Conservation (phyloP, 2,888 invertebrate genomes). For the Spisula subtruncata region DNA sequence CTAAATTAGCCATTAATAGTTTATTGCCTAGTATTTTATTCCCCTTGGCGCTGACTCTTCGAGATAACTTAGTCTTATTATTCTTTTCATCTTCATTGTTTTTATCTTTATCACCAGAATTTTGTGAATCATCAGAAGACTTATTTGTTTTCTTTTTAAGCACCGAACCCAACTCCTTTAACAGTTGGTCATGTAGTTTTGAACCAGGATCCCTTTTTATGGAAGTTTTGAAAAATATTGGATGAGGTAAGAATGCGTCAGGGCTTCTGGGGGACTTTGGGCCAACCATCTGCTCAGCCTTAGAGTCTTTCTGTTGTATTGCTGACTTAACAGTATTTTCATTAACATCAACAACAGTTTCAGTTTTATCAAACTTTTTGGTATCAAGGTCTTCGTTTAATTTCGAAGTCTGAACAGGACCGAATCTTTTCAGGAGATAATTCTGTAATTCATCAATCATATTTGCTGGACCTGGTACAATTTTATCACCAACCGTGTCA, state of each 20-base stretch:
- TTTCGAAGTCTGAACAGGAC: constrained; percentile 46
- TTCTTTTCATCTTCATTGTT: constrained; percentile 29
- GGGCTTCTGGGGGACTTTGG: constrained; percentile 35
- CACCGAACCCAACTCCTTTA: constrained; percentile 80
- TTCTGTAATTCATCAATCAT: constrained; percentile 70
- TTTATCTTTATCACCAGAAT: constrained; percentile 19
- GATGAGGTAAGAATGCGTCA: constrained; percentile 70
- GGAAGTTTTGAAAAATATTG: constrained; percentile 81
- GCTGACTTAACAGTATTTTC: neutral
- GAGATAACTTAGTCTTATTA: constrained; percentile 46
- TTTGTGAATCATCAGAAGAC: constrained; percentile 28
- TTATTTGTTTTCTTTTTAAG: constrained; percentile 73
- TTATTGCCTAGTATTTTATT: constrained; percentile 80
- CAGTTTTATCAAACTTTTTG: constrained; percentile 11
- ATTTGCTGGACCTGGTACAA: constrained; percentile 39
- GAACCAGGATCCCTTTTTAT: constrained; percentile 81
- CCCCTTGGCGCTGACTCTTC: constrained; percentile 64
- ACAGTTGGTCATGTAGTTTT: constrained; percentile 79
- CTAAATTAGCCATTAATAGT: constrained; percentile 77
- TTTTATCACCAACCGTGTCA: constrained; percentile 2
- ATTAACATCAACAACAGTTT: neutral
- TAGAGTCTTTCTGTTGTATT: neutral
- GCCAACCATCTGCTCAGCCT: neutral
- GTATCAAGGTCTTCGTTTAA: constrained; percentile 23
- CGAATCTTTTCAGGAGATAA: constrained; percentile 62